Percentiles rank a stretch among this genome's conserved stretches.
These are phyloP conservation scores for Aplocera efformata DNA, from an alignment of 2,888 invertebrate species.

Conservation along the genomic window DNA sequence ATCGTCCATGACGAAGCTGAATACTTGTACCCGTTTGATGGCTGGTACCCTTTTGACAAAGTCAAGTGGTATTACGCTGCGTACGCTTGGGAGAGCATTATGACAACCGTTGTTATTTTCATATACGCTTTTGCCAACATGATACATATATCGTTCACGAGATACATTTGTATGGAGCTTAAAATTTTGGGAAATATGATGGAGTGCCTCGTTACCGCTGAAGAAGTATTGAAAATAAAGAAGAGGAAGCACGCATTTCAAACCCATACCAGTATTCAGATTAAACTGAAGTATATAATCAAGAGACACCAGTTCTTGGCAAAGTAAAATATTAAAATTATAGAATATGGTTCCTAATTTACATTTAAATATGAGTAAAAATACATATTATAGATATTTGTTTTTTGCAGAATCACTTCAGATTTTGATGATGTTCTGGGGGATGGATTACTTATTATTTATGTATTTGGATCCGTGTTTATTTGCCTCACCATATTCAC, in stretches of 20 bases:
- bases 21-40: conserved; percentile 60
- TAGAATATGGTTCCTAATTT: no score
- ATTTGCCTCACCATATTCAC: conserved; percentile 67
- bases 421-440: conserved; percentile 53
- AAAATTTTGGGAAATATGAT: conserved; percentile 50
- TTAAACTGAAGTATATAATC: conserved; percentile 51
- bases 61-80: conserved; percentile 54
- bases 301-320: conserved; percentile 47
- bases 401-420: conserved; percentile 49
- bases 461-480: conserved; percentile 58
- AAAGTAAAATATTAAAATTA: conserved; percentile 38
- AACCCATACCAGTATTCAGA: conserved; percentile 38
- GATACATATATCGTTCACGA: conserved; percentile 48
- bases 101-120: conserved; percentile 55
- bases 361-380: no score
- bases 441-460: conserved; percentile 56
- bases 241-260: conserved; percentile 21
- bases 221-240: conserved; percentile 40
- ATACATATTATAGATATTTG: conserved; percentile 1
- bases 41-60: conserved; percentile 70
- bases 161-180: conserved; percentile 61
- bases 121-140: conserved; percentile 50
- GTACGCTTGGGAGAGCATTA: conserved; percentile 60
- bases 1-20: conserved; percentile 39
- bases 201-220: conserved; percentile 40